A percentile compares a stretch with the other conserved stretches of the same genome.
Evolutionary conservation across 2,113 vertebrate genomes (phyloP).

Genomic region (Lanius ludovicianus): DNA sequence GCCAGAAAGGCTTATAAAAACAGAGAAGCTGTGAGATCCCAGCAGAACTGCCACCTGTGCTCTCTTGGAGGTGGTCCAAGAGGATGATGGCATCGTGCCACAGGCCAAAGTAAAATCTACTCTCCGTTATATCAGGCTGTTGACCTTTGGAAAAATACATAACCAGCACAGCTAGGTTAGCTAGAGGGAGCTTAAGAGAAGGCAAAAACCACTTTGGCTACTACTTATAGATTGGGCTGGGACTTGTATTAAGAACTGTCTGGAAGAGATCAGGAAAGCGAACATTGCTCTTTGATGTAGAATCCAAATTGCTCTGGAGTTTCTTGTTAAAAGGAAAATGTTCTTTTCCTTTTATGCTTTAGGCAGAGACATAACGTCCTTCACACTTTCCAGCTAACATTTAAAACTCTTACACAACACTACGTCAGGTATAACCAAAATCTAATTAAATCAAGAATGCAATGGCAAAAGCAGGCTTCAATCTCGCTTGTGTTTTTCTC

Average conservation of each 20-base stretch:
- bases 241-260: not conserved
- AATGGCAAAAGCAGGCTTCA: not conserved
- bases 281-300: not conserved
- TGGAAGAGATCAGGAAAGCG: conserved; percentile 29
- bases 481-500: not conserved
- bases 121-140: not conserved
- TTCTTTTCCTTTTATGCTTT: not conserved
- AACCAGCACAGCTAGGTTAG: not conserved
- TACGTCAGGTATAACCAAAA: not conserved
- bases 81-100: not conserved
- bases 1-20: conserved; percentile 22
- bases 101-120: not conserved
- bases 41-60: conserved; percentile 12
- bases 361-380: not conserved
- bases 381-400: not conserved
- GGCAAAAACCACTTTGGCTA: not conserved
- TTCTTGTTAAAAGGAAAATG: not conserved
- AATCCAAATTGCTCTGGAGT: not conserved
- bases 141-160: not conserved
- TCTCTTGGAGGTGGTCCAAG: not conserved
- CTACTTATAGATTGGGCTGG: not conserved
- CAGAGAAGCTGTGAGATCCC: conserved; percentile 44
- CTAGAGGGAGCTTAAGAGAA: not conserved
- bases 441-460: conserved; percentile 30
- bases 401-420: not conserved